Evolutionary conservation across 2,113 vertebrate genomes (phyloP).

Genomic region (Xiphorhynchus elegans): DNA sequence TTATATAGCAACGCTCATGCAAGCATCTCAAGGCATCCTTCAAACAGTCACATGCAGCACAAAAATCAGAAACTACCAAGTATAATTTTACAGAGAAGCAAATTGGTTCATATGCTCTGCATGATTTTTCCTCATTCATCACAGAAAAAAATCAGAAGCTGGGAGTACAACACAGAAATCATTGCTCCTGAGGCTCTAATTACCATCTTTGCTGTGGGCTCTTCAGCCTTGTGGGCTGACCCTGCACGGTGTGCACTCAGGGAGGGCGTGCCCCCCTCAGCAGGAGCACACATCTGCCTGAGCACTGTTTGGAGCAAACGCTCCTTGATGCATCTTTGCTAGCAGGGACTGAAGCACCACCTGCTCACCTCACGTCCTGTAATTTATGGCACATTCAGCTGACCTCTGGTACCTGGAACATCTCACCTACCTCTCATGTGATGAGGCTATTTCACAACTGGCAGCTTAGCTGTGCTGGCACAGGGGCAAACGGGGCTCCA

Average conservation of each 20-base stretch:
- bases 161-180: neutral
- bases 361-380: neutral
- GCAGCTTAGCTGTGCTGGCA: neutral
- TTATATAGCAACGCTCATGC: neutral
- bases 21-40: neutral
- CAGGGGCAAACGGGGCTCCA: neutral
- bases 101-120: neutral
- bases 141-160: neutral
- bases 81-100: neutral
- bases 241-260: rapidly evolving
- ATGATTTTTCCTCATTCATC: neutral
- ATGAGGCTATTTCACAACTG: neutral
- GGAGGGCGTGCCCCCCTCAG: neutral
- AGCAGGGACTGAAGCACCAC: neutral
- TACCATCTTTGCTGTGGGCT: neutral
- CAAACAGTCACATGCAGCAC: neutral
- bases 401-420: neutral
- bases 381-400: neutral
- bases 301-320: neutral
- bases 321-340: neutral
- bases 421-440: neutral
- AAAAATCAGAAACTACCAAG: neutral
- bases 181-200: neutral
- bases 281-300: neutral
- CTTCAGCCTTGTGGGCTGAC: neutral